Base-by-base conservation (phyloP, 2,888 invertebrate species). In the Catocala sponsa region DNA sequence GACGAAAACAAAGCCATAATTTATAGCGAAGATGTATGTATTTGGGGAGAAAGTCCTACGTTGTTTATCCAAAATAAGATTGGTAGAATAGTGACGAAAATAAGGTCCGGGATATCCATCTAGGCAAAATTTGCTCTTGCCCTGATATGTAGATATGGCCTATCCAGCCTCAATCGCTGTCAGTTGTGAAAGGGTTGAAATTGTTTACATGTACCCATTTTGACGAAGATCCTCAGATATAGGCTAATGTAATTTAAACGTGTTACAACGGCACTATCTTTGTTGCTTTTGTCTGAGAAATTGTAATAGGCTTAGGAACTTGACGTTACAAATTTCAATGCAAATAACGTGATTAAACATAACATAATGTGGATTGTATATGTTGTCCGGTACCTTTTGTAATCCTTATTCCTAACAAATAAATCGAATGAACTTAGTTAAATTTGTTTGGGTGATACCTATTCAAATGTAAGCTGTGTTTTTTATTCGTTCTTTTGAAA, bases 1-100 rank as follows among this genome's bases (percentile, higher is more conserved):
- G 76, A 81, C 81, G 78, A 88, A 90, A 91, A 90, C 88, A 90
- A 86, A 80, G 81, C 79, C 71, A 89, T 90, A 87, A 87, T 83
- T 84, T 66, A 72, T 77, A 80, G 70, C 42, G 61, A 74, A 71
- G 73, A 75, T 76, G 79, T 83, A 76, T 77, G 80, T 84, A 80
- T 83, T 82, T 78, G 61, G 72, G 68, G 74, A 55, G 70, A 74
- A 74, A 68, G 58, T 65, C 56, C 57, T 66, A 66, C 53, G 69
- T 79, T 84, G 76, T 84, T 82, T 82, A 78, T 79, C 66, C 69
- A 72, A 63, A 74, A 76, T 70, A 76, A 75, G 69, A 81, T 72
- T 67, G 70, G 68, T 70, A 59, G 71, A 64, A 61, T 74, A 57
- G 76, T 74, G 76, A 67, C 67, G 67, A 73, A 80, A 76, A 77